Evolutionary conservation across 2,113 vertebrate species (phyloP).

Genomic region (Edolisoma coerulescens): DNA sequence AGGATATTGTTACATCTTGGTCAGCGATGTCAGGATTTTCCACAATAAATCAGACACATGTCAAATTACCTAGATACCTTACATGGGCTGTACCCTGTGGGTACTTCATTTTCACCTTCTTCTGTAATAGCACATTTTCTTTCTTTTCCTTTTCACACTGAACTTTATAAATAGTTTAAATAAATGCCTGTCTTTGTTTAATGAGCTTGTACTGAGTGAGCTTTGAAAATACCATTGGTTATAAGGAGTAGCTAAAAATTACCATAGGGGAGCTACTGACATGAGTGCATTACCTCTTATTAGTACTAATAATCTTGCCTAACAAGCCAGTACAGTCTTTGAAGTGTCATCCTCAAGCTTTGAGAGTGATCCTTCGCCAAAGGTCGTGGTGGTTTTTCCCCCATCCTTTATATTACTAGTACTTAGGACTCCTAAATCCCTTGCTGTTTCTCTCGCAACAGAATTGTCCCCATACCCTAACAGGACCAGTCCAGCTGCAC

Average conservation of each 20-base stretch:
- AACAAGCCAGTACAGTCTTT: neutral
- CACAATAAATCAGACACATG: neutral
- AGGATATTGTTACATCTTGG: neutral
- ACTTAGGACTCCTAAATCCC: neutral
- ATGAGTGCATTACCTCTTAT: neutral
- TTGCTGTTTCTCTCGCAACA: neutral
- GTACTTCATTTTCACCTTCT: neutral
- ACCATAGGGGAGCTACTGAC: neutral
- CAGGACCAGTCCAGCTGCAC: neutral
- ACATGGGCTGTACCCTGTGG: neutral
- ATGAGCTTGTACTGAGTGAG: neutral
- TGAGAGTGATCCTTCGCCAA: neutral
- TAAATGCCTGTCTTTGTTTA: neutral
- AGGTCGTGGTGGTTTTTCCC: neutral
- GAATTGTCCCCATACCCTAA: neutral
- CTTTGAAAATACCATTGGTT: neutral
- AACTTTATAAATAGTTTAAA: neutral
- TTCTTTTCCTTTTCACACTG: neutral
- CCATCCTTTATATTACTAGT: neutral
- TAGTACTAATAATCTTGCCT: neutral
- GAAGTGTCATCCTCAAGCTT: neutral
- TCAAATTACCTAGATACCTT: neutral
- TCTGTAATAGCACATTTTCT: neutral
- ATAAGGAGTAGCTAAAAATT: neutral
- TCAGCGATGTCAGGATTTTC: neutral